Base-by-base conservation (phyloP, 2,113 vertebrate genomes). In the Formicarius rufipectus region DNA sequence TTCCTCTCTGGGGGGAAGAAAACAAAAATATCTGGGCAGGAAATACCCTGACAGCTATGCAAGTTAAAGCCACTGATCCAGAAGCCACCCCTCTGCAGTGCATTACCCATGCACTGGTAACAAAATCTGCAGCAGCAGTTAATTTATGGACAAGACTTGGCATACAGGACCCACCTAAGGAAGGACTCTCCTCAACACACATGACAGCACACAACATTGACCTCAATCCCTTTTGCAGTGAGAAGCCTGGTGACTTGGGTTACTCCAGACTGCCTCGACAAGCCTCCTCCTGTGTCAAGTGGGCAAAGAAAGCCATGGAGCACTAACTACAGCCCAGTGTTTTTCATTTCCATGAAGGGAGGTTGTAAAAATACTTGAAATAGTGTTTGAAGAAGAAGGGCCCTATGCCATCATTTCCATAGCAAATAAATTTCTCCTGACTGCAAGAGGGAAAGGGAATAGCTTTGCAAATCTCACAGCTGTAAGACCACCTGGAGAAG, bases 181-280 rank as follows among this genome's bases (percentile, higher is more conserved):
- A 86, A 91, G 11, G 45, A 35, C 49, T 17, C 33, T 10, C 6
- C 39, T 50, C 62, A 60, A 24, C 2, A 4, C 47, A 31, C 30
- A 15, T 2, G 4, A 11, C 1, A 3, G n/a, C 14, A 20, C 4
- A 1, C 24, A 22, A 17, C 7, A 56, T 0, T 42, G 40, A 84
- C 33, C 37, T 9, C 37, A 45, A 12, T 2, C 17, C 68, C 33
- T 6, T 71, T 58, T 2, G 0, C 10, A 17, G 35, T 8, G 6
- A 69, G 24, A 81, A 68, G 31, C 39, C 21, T 56, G 42, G 21
- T 59, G 35, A 50, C n/a, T 49, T 45, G 23, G 19, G n/a, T 75
- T 84, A 77, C 12, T 56, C 20, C 64, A n/a, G 66, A 87, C 40
- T 27, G 47, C 53, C 35, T 40, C 4, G 10, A 52, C 8, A 67